Evolutionary conservation across 2,113 vertebrate genomes (phyloP), one percentile per base, ranked within the genome.

Genomic region (Callorhinus ursinus): DNA sequence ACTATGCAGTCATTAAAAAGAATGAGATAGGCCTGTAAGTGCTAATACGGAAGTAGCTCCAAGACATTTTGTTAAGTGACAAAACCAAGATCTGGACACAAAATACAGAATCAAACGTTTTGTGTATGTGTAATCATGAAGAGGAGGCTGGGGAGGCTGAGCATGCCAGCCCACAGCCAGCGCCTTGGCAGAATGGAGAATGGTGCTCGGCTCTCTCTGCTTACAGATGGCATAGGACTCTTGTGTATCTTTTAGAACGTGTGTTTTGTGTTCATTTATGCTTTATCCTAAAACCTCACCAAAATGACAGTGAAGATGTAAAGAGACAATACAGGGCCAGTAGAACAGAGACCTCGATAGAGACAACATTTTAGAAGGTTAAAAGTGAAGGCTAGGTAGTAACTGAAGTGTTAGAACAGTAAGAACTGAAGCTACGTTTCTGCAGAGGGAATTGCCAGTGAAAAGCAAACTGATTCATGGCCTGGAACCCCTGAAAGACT

Each of bases 51-150:
- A 84, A 86, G 67, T 74, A 28, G 4, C 39, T 90, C 55, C 12
- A 72, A 93, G 65, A 42, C 53, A 59, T 82, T 87, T 65, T 74
- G 26, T 91, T 79, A 97, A 65, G 31, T 96, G 55, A 55, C 3
- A 33, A 88, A 88, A 88, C 24, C 63, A 88, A 91, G 57, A 59
- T 22, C 18, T 91, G 96, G 42, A 69, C 9, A 51, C 36, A 59
- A 88, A 77, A 53, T 49, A 74, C 21, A 96, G 83, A 71, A 71
- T 55, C 28, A 88, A 83, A 46, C 63, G 26, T 28, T 84, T 18
- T 84, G 15, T 84, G 36, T 63, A 28, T 61, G 42, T 51, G 3
- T 82, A 18, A 39, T 77, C 10, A 10, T 69, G 24, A 80, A 76
- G 88, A 91, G 18, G 42, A 26, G 36, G 39, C 11, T 51, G 63